These are phyloP conservation scores for Salmo trutta DNA, from an alignment of 2,797 vertebrate species.

Conservation along the genomic window DNA sequence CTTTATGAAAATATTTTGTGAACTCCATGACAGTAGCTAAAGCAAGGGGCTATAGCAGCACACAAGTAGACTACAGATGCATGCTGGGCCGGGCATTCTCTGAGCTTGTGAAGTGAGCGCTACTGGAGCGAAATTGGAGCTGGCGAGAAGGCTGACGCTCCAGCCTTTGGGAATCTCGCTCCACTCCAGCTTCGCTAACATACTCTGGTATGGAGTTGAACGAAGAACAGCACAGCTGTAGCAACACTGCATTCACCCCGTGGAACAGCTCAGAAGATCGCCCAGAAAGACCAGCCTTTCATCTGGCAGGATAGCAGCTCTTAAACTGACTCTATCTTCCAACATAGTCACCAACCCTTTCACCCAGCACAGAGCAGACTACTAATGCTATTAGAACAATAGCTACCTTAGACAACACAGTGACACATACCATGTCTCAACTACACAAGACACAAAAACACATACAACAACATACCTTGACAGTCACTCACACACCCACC, in stretches of 20 bases:
- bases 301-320: constrained; percentile 57
- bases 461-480: constrained; percentile 1
- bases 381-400: constrained; percentile 21
- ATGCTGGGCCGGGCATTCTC: too few species aligned
- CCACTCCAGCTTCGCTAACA: too few species aligned
- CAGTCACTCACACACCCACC: constrained; percentile 3
- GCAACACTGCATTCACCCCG: constrained; percentile 65
- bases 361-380: not conserved
- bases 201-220: constrained; percentile 56
- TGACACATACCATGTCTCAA: constrained; percentile 22
- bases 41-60: too few species aligned
- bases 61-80: too few species aligned
- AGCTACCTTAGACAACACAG: constrained; percentile 8
- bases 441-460: not conserved
- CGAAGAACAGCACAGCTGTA: constrained; percentile 74
- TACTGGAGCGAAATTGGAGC: too few species aligned
- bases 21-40: too few species aligned
- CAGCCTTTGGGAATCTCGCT: too few species aligned
- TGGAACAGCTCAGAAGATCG: constrained; percentile 63
- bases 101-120: too few species aligned
- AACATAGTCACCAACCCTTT: not conserved
- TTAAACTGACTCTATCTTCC: constrained; percentile 37
- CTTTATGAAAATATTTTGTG: too few species aligned
- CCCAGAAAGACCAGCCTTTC: constrained; percentile 66
- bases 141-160: too few species aligned